Conservation (phyloP, 2,797 vertebrate genomes). For the Tangara arthus region DNA sequence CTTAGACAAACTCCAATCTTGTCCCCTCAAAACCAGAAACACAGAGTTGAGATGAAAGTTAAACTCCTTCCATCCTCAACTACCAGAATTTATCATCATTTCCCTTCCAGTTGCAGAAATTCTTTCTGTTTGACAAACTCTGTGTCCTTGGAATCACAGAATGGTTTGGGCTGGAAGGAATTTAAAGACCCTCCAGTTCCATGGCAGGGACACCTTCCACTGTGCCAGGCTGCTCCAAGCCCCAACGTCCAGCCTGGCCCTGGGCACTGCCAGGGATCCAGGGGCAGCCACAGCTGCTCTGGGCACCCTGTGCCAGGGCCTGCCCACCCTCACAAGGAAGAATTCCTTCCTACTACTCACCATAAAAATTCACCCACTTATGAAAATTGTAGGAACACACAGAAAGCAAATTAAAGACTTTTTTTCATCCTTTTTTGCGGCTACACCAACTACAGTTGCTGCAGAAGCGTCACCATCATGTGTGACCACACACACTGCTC, state of each 20-base stretch:
- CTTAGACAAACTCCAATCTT: not conserved
- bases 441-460: fast-evolving
- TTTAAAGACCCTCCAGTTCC: fast-evolving
- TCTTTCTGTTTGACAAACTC: not conserved
- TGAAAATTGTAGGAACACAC: fast-evolving
- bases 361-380: not conserved
- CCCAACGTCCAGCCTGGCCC: not conserved
- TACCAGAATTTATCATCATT: not conserved
- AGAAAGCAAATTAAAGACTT: not conserved
- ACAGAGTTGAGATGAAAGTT: not conserved
- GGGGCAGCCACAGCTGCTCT: not conserved
- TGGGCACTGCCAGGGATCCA: not conserved
- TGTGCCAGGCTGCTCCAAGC: not conserved
- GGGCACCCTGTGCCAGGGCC: not conserved
- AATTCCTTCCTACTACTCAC: not conserved
- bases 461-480: fast-evolving
- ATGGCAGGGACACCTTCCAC: not conserved
- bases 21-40: not conserved
- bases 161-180: not conserved
- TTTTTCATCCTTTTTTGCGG: not conserved
- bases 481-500: not conserved
- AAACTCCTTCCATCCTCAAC: not conserved
- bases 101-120: not conserved
- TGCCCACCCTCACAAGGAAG: fast-evolving
- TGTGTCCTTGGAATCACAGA: not conserved